Conservation (phyloP, 2,888 invertebrate species). For the Oscheius onirici region DNA sequence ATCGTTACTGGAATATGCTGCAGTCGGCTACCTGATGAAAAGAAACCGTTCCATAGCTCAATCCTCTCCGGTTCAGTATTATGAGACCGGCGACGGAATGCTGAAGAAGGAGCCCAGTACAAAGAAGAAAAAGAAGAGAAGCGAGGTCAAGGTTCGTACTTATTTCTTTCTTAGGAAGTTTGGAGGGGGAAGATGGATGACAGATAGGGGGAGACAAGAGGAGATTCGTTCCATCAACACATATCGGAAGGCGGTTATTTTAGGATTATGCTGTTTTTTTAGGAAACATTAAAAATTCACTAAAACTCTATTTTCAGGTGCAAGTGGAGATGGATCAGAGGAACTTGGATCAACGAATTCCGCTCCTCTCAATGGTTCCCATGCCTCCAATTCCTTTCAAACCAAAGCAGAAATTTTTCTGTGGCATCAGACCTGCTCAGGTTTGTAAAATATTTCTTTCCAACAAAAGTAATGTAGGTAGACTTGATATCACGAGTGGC, state of each 20-base stretch:
- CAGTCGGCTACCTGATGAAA: conserved; percentile 70
- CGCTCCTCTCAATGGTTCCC: conserved; percentile 52
- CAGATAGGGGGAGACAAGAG: conserved; percentile 4
- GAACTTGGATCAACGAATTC: conserved; percentile 49
- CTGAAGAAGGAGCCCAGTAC: conserved; percentile 44
- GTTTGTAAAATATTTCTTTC: too few species aligned
- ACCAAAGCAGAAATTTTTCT: conserved; percentile 41
- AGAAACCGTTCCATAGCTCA: conserved; percentile 48
- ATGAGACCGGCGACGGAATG: conserved; percentile 53
- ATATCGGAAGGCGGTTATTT: neutral
- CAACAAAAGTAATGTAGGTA: too few species aligned
- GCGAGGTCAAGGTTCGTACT: conserved; percentile 19
- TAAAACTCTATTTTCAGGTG: neutral
- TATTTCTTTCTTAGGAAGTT: too few species aligned
- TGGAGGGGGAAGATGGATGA: neutral
- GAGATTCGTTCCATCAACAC: conserved; percentile 10
- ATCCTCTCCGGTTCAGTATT: conserved; percentile 55
- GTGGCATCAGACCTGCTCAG: conserved; percentile 48
- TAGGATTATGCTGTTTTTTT: too few species aligned
- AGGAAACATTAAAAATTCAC: too few species aligned
- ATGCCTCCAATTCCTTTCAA: conserved; percentile 55
- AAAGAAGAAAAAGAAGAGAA: conserved; percentile 38
- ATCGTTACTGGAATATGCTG: conserved; percentile 69
- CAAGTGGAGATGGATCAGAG: conserved; percentile 25
- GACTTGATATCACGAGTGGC: conserved; percentile 67